Conservation (phyloP, 2,797 vertebrate genomes). For the Ammospiza maritima region DNA sequence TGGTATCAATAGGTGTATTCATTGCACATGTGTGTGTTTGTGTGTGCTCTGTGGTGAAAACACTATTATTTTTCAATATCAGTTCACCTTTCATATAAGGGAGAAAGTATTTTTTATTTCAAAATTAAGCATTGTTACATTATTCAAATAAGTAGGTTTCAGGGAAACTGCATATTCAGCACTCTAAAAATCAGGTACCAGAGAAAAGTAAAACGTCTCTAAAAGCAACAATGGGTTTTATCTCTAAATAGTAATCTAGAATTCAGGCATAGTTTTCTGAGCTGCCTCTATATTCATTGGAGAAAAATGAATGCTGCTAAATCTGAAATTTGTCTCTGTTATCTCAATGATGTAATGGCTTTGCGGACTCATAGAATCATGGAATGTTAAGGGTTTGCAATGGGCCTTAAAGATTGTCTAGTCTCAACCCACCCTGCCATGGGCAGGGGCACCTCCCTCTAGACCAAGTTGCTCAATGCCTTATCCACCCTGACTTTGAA, state of each 20-base stretch:
- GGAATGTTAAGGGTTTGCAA: background rate
- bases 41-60: background rate
- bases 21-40: background rate
- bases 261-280: background rate
- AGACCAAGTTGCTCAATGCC: background rate
- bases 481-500: background rate
- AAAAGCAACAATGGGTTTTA: background rate
- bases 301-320: background rate
- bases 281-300: background rate
- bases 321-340: background rate
- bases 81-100: background rate
- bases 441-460: background rate
- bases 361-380: background rate
- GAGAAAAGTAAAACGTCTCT: background rate
- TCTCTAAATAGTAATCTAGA: background rate
- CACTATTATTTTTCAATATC: background rate
- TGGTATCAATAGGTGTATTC: background rate
- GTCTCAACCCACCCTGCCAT: background rate
- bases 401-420: background rate
- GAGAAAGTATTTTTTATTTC: background rate
- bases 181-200: background rate
- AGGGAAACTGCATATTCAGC: background rate
- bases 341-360: background rate
- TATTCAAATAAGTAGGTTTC: background rate
- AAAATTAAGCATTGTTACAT: background rate